phyloP scores from a whole-genome alignment of 1,140 invertebrate genomes.

The Heliconius hermathena region DNA sequence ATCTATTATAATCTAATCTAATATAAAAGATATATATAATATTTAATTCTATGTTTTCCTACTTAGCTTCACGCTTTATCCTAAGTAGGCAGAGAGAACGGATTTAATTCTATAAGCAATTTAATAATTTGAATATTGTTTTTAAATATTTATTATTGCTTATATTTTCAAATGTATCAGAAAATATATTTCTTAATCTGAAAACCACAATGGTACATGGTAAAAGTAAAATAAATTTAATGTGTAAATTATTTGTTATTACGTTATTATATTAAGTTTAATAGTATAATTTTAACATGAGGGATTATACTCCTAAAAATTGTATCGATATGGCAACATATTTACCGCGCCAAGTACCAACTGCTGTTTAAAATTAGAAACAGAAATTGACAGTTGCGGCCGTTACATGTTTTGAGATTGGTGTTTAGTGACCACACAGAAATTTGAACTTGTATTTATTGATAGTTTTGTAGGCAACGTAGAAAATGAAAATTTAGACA shows the following conservation, averaged over 20 bases:
- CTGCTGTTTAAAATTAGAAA: constrained; percentile 60
- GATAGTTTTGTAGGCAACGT: constrained; percentile 1
- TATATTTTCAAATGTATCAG: too few relatives aligned
- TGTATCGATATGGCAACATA: background rate
- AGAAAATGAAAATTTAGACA: constrained; percentile 12
- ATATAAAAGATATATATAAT: too few relatives aligned
- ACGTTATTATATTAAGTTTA: background rate
- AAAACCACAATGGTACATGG: too few relatives aligned
- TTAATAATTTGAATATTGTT: too few relatives aligned
- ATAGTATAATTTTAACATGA: background rate
- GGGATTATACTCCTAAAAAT: background rate
- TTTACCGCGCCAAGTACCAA: constrained; percentile 4
- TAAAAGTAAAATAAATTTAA: background rate
- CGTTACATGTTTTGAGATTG: constrained; percentile 73
- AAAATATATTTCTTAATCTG: too few relatives aligned
- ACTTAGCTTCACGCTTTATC: too few relatives aligned
- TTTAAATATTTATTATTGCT: too few relatives aligned
- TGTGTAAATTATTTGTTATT: background rate
- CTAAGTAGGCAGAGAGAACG: too few relatives aligned
- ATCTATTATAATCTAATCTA: too few relatives aligned
- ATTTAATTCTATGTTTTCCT: too few relatives aligned
- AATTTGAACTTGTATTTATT: constrained; percentile 14
- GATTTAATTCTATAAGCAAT: too few relatives aligned
- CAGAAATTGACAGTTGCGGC: constrained; percentile 59
- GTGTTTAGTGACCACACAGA: constrained; percentile 22